Percentiles rank a stretch among this genome's conserved stretches.
These are phyloP conservation scores for Leptopilina drosophilae DNA, from an alignment of 2,888 invertebrate genomes.

Conservation along the genomic window DNA sequence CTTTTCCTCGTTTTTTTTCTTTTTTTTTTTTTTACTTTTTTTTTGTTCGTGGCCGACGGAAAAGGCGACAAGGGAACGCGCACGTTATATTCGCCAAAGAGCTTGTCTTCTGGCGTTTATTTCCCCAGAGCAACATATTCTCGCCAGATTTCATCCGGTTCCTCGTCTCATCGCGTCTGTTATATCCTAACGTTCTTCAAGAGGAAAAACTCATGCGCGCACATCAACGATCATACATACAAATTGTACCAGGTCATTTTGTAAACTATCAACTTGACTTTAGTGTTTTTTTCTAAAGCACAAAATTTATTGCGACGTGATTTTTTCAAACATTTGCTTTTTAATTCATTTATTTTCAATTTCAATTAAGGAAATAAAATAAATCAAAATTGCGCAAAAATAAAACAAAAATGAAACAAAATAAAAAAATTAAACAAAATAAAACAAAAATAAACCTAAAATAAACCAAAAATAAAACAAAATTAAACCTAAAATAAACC, in stretches of 20 bases:
- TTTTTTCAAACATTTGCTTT: too few relatives aligned
- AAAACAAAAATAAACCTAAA: too few relatives aligned
- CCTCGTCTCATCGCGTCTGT: slow-evolving; percentile 24
- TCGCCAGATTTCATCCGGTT: slow-evolving; percentile 57
- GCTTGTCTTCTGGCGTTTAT: slow-evolving; percentile 67
- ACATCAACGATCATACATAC: slow-evolving; percentile 23
- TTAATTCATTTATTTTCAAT: too few relatives aligned
- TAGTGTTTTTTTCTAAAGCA: neutral
- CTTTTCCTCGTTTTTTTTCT: too few relatives aligned
- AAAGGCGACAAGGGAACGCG: slow-evolving; percentile 59
- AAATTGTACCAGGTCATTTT: slow-evolving; percentile 7
- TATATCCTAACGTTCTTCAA: slow-evolving; percentile 30
- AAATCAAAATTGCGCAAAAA: too few relatives aligned
- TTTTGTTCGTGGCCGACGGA: slow-evolving; percentile 52
- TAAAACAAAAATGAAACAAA: too few relatives aligned
- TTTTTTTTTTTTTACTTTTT: too few relatives aligned
- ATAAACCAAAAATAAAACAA: too few relatives aligned
- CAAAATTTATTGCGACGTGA: too few relatives aligned
- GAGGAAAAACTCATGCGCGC: slow-evolving; percentile 7
- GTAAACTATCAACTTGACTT: neutral
- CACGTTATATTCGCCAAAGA: slow-evolving; percentile 59
- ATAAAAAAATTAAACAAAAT: too few relatives aligned
- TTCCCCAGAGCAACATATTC: slow-evolving; percentile 68
- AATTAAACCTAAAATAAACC: too few relatives aligned
- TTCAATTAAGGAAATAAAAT: too few relatives aligned